A percentile compares a stretch with the other conserved stretches of the same genome.
phyloP scores from a whole-genome alignment of 2,888 invertebrate genomes.

The Diogma glabrata region DNA sequence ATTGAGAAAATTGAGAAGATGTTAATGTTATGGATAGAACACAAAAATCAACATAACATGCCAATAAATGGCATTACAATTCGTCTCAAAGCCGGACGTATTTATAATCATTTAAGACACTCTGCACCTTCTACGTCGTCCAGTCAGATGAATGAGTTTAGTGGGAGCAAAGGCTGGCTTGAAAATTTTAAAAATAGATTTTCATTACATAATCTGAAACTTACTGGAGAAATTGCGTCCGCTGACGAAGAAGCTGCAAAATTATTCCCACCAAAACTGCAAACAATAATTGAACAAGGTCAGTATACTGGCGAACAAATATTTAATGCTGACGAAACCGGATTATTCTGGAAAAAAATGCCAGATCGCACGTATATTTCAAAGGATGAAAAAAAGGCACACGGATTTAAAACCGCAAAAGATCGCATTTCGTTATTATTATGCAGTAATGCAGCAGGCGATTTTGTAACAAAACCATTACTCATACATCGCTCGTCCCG shows the following conservation, averaged over 20 bases:
- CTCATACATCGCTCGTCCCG: background rate
- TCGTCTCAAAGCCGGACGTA: too few species aligned
- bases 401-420: too few species aligned
- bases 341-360: slow-evolving; percentile 3
- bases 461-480: slow-evolving; percentile 5
- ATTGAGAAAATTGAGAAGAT: background rate
- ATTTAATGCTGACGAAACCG: slow-evolving; percentile 3
- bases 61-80: background rate
- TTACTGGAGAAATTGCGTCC: slow-evolving; percentile 2
- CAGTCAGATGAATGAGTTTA: too few species aligned
- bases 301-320: too few species aligned
- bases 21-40: background rate
- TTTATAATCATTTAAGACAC: too few species aligned
- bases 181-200: background rate
- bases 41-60: background rate
- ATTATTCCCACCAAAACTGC: background rate
- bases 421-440: too few species aligned
- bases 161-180: too few species aligned
- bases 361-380: too few species aligned
- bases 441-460: background rate
- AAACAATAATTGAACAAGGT: slow-evolving; percentile 1
- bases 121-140: too few species aligned
- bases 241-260: slow-evolving; percentile 7
- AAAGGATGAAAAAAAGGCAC: background rate
- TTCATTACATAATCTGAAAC: background rate